Evolutionary conservation across 2,888 invertebrate species (phyloP), one percentile per base, ranked within the genome.

Genomic region (Ichneumon xanthorius): DNA sequence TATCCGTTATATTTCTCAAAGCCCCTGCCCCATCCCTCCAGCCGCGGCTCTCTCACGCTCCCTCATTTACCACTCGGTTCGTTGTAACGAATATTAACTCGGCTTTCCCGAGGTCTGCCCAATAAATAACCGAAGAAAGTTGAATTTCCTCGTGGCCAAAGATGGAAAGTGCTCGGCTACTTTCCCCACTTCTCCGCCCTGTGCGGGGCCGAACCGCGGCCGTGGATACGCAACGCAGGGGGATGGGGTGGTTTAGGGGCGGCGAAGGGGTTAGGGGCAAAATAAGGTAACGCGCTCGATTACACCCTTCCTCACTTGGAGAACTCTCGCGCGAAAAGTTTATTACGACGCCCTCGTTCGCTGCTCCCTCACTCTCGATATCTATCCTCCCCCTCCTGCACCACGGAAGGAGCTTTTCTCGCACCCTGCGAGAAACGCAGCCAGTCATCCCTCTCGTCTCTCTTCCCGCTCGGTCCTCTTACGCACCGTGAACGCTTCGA

Each of bases 121-220:
- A 88, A 89, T 89, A 90, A 91, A 90, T 90, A 90, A 90, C 87
- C 86, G 87, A 89, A 87, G 87, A 89, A 90, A 90, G 90, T 90
- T 90, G 87, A 89, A 89, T 89, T 89, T 87, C 76, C 78, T 76
- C 75, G 86, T 58, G 80, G 53, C 45, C 48, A 53, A 58, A 78
- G 78, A 65, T 65, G 68, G 68, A 80, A 85, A 61, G 55, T 86
- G 79, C 76, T 68, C 83, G 80, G 79, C 77, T 76, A 79, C 80
- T 81, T 83, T 84, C 79, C 77, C 77, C 73, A 79, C 80, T 81
- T 82, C 82, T 80, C 84, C 77, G 63, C 81, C 68, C 73, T 80
- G 85, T 85, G 78, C 71, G n/a, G 72, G 48, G 48, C 75, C 70
- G 58, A 80, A 80, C 7, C 71, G 75, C 79, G 58, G 70, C 48